Base-by-base conservation (phyloP, 1,140 invertebrate genomes). In the Agrilus planipennis region DNA sequence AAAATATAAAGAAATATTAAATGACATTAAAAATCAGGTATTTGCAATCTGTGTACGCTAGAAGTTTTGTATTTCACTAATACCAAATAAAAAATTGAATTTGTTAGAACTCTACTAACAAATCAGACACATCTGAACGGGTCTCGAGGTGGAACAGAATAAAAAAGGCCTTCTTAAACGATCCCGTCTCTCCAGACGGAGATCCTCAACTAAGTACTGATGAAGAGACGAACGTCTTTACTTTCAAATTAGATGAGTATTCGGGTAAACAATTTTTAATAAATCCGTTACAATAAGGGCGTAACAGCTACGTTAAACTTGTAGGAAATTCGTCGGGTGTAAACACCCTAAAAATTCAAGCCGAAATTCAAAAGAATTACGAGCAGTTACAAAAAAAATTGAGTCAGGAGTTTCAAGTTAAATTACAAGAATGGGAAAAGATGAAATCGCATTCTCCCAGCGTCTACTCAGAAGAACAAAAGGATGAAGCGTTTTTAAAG, bases 81-180 rank as follows among this genome's bases (percentile, higher is more conserved):
- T n/a, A 25, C 17, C 16, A 18, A 17, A 4, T n/a, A 34, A 18
- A 9, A 34, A 34, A 20, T 18, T 18, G 15, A 22, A 23, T 23
- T 23, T 17, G n/a, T 31, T 38, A 38, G 18, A 10, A 15, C 10
- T 38, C 17, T 38, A 38, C 23, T 21, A 27, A 38, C 20, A 9
- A 25, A 25, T 21, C 18, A 27, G 35, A 38, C 22, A n/a, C 34
- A 34, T 15, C 6, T 4, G 23, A 36, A 14, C 34, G 19, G 6
- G 56, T 65, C 48, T 76, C 73, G 11, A 79, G 81, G 54, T 84
- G 81, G 80, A 75, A 69, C 31, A 78, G 77, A 54, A 76, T 84
- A 14, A 81, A 81, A 55, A 68, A 75, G 44, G 80, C 78, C 5
- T 81, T 83, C 52, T 62, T 81, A n/a, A n/a, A n/a, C n/a, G 10